Conservation (phyloP, 2,888 invertebrate genomes). For the Elgonia sp. region DNA sequence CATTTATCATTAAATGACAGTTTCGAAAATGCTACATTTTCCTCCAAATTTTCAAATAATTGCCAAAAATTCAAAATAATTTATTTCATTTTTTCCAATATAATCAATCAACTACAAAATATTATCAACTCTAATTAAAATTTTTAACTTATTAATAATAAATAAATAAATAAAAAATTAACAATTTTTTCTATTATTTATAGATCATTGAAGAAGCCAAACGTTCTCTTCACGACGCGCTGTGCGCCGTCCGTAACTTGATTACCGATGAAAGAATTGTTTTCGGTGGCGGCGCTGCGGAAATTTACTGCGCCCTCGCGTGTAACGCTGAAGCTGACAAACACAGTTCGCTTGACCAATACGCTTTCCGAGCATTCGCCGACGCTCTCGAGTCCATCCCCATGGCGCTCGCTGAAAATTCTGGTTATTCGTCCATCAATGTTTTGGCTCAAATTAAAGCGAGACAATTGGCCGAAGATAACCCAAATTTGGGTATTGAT, state of each 20-base stretch:
- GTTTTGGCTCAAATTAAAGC: constrained; percentile 96
- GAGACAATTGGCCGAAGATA: constrained; percentile 94
- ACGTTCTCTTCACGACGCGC: constrained; percentile 91
- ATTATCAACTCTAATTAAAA: no score
- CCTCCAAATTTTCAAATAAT: not conserved
- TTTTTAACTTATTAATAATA: no score
- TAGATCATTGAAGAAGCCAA: constrained; percentile 93
- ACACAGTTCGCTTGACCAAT: constrained; percentile 97
- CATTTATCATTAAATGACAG: constrained; percentile 32
- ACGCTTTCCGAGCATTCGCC: constrained; percentile 97
- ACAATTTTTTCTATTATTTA: constrained; percentile 67
- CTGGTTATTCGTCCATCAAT: constrained; percentile 97
- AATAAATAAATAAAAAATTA: not conserved
- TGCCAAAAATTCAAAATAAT: not conserved
- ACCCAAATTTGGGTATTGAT: constrained; percentile 96
- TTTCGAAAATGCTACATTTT: constrained; percentile 73
- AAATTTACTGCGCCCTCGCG: constrained; percentile 97
- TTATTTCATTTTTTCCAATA: constrained; percentile 22
- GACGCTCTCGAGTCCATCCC: constrained; percentile 98
- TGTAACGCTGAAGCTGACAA: constrained; percentile 96
- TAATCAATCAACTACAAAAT: constrained; percentile 16
- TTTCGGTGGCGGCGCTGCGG: constrained; percentile 99
- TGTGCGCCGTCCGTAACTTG: constrained; percentile 92
- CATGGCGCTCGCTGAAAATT: constrained; percentile 98
- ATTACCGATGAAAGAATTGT: constrained; percentile 93